phyloP scores from a whole-genome alignment of 2,888 invertebrate genomes.

The Machimus rusticus region DNA sequence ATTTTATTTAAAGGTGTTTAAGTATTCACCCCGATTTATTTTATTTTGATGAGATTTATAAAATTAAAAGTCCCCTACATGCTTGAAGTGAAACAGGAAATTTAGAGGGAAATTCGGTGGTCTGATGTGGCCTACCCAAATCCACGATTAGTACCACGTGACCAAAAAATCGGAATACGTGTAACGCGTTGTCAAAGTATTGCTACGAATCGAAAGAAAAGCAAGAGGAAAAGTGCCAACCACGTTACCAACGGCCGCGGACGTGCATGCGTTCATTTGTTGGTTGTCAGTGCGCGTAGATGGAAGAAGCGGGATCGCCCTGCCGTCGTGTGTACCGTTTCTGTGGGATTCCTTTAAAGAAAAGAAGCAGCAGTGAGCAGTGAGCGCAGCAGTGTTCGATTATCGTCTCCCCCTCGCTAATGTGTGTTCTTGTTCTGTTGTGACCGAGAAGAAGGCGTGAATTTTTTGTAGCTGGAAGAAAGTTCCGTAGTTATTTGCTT shows the following conservation, averaged over 20 bases:
- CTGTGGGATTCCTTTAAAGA: background rate
- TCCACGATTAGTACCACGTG: constrained; percentile 19
- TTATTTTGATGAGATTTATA: too few species aligned
- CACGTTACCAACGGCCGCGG: background rate
- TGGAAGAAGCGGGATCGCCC: background rate
- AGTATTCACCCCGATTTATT: too few species aligned
- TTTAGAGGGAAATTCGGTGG: background rate
- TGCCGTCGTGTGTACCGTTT: constrained; percentile 1
- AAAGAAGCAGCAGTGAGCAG: background rate
- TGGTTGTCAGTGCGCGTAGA: constrained; percentile 28
- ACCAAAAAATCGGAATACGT: constrained; percentile 34
- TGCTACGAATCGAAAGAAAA: background rate
- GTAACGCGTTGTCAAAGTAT: constrained; percentile 40
- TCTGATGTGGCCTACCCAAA: background rate
- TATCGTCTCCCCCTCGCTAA: background rate
- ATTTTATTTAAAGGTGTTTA: too few species aligned
- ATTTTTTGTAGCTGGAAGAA: background rate
- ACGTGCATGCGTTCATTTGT: constrained; percentile 20
- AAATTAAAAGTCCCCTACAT: background rate
- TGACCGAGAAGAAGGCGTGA: constrained; percentile 21
- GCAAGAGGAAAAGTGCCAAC: constrained; percentile 22
- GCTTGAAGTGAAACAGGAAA: background rate
- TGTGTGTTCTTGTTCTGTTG: constrained; percentile 35
- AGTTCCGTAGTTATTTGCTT: constrained; percentile 46
- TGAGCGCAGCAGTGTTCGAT: constrained; percentile 8